These are phyloP conservation scores for Lytechinus variegatus DNA, from an alignment of 35 echinoderm and acorn worm genomes.

Conservation along the genomic window DNA sequence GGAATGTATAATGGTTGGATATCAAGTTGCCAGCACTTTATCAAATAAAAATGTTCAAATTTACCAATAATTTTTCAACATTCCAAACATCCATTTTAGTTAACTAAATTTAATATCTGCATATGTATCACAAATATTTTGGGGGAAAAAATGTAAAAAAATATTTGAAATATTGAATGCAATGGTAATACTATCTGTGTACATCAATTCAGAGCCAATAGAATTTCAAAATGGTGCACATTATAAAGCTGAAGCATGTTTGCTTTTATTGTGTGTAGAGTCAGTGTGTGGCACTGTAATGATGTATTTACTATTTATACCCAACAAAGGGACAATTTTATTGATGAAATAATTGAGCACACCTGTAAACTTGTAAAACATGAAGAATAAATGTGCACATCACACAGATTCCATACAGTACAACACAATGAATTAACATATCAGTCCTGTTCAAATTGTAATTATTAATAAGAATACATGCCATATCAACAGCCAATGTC, in stretches of 20 bases:
- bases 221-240: too few relatives aligned
- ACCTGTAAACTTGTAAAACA: neutral
- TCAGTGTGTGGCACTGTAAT: too few relatives aligned
- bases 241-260: too few relatives aligned
- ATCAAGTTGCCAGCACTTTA: neutral
- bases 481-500: neutral
- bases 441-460: neutral
- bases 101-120: neutral
- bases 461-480: neutral
- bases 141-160: too few relatives aligned
- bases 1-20: neutral
- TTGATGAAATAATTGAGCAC: neutral
- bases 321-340: neutral
- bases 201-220: too few relatives aligned
- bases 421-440: neutral
- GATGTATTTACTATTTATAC: neutral
- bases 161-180: too few relatives aligned
- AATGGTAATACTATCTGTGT: too few relatives aligned
- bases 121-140: too few relatives aligned
- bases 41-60: neutral
- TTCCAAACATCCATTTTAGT: neutral
- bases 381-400: neutral
- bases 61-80: neutral
- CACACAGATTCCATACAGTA: neutral
- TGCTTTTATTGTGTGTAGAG: too few relatives aligned